Conservation (phyloP, 2,113 vertebrate species). For the Mandrillus leucophaeus region DNA sequence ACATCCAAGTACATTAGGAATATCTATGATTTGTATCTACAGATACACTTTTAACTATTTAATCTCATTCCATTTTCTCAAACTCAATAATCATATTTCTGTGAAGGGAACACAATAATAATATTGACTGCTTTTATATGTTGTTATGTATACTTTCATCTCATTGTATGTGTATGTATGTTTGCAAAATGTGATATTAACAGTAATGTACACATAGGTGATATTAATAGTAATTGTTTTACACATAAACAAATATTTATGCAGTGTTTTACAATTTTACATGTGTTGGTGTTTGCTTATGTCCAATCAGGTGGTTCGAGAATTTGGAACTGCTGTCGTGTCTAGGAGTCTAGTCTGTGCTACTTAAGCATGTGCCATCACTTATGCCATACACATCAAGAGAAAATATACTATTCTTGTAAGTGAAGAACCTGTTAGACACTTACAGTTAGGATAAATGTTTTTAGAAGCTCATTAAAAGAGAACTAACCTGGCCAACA, state of each 20-base stretch:
- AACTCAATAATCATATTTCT: neutral
- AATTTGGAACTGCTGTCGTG: neutral
- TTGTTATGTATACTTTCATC: neutral
- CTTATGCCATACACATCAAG: neutral
- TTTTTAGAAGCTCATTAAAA: neutral
- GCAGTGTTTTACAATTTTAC: neutral
- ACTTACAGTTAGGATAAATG: neutral
- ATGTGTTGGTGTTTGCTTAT: neutral
- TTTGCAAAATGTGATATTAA: neutral
- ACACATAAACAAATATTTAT: neutral
- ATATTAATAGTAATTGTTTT: neutral
- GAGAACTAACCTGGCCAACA: neutral
- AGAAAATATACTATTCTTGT: neutral
- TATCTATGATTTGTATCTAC: neutral
- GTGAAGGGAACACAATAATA: neutral
- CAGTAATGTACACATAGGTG: neutral
- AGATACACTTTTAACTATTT: neutral
- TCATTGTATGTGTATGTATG: neutral
- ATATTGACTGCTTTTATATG: neutral
- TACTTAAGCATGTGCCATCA: fast-evolving
- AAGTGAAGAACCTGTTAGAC: neutral
- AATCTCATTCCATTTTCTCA: neutral
- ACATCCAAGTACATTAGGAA: no score
- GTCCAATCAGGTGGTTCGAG: neutral
- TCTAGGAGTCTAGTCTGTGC: fast-evolving